phyloP scores from a whole-genome alignment of 2,113 vertebrate genomes.

The Aegypius monachus region DNA sequence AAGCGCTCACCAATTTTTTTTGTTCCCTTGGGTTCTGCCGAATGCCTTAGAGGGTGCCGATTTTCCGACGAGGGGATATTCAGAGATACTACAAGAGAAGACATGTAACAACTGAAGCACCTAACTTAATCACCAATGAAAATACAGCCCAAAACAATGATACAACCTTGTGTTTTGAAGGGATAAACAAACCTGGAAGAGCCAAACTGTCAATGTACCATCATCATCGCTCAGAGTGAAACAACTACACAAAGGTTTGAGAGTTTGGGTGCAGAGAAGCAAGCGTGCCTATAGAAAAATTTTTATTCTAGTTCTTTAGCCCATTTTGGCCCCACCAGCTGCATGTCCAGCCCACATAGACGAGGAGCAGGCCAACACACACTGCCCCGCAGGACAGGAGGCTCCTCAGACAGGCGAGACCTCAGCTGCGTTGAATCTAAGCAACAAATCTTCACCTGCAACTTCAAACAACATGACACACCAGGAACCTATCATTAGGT shows the following conservation, averaged over 20 bases:
- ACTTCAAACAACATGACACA: not conserved
- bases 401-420: not conserved
- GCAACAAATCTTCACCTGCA: not conserved
- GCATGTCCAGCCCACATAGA: not conserved
- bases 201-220: not conserved
- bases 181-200: not conserved
- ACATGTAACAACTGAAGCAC: not conserved
- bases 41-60: not conserved
- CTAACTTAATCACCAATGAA: not conserved
- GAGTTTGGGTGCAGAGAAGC: not conserved
- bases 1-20: not conserved
- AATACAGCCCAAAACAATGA: not conserved
- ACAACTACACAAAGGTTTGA: not conserved
- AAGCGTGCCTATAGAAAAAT: not conserved
- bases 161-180: not conserved
- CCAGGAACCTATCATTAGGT: not conserved
- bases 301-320: not conserved
- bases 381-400: not conserved
- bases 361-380: not conserved
- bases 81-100: not conserved
- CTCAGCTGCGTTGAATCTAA: not conserved
- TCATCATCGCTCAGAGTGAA: not conserved
- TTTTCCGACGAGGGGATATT: not conserved
- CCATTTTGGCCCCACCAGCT: not conserved
- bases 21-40: not conserved